Evolutionary conservation across 2,888 invertebrate species (phyloP).

Genomic region (Bellardia pandia): DNA sequence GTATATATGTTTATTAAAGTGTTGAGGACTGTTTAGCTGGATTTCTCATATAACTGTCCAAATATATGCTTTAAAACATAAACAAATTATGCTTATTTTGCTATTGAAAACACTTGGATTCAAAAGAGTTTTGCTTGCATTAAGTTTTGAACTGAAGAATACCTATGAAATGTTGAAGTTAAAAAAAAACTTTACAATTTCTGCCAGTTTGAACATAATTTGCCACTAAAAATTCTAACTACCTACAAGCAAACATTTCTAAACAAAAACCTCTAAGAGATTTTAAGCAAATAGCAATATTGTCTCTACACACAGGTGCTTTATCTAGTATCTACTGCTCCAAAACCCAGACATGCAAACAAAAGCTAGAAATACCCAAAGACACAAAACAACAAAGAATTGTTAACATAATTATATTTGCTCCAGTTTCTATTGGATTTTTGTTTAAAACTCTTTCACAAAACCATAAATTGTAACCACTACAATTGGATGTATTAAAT

Average conservation of each 20-base stretch:
- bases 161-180: no score
- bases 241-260: background rate
- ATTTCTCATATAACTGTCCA: no score
- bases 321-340: background rate
- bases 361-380: constrained; percentile 20
- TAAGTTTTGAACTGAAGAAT: no score
- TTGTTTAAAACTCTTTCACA: constrained; percentile 3
- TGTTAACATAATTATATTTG: constrained; percentile 20
- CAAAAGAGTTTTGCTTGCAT: no score
- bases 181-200: no score
- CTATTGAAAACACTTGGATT: no score
- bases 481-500: constrained; percentile 15
- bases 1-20: no score
- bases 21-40: no score
- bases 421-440: constrained; percentile 43
- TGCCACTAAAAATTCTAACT: background rate
- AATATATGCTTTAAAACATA: no score
- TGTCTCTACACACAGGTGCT: constrained; percentile 42
- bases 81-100: no score
- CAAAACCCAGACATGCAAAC: background rate
- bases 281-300: constrained; percentile 38
- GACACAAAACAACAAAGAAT: constrained; percentile 7
- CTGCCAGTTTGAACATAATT: background rate
- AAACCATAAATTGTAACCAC: constrained; percentile 19
- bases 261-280: background rate